Evolutionary conservation across 2,888 invertebrate species (phyloP).

Genomic region (Torymus tubicola): DNA sequence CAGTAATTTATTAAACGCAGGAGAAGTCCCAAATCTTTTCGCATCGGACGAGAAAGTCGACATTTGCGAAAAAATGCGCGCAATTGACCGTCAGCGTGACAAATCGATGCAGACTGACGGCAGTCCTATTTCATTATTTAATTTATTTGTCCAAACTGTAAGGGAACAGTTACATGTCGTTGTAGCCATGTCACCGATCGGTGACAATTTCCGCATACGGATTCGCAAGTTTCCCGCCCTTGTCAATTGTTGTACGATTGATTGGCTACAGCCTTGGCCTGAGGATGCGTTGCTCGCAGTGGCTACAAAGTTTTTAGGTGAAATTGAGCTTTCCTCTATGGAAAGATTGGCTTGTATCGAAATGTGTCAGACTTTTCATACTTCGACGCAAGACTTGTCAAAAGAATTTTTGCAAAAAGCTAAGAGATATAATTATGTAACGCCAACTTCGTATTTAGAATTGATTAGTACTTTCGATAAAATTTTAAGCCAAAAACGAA

Average conservation of each 20-base stretch:
- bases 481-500: slow-evolving; percentile 86
- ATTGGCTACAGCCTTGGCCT: slow-evolving; percentile 98
- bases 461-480: slow-evolving; percentile 93
- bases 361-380: slow-evolving; percentile 94
- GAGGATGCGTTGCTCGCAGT: slow-evolving; percentile 94
- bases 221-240: slow-evolving; percentile 94
- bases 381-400: slow-evolving; percentile 86
- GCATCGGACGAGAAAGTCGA: slow-evolving; percentile 91
- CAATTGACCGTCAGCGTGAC: slow-evolving; percentile 92
- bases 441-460: slow-evolving; percentile 95
- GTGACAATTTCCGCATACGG: slow-evolving; percentile 87
- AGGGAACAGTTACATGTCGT: slow-evolving; percentile 94
- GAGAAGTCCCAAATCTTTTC: slow-evolving; percentile 95
- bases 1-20: slow-evolving; percentile 93
- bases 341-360: slow-evolving; percentile 89
- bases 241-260: slow-evolving; percentile 96
- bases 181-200: slow-evolving; percentile 94
- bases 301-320: slow-evolving; percentile 85
- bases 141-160: slow-evolving; percentile 92
- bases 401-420: slow-evolving; percentile 81
- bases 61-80: slow-evolving; percentile 94
- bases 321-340: slow-evolving; percentile 85
- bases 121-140: slow-evolving; percentile 91
- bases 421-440: slow-evolving; percentile 91
- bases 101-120: slow-evolving; percentile 94